These are phyloP conservation scores for Tachycineta bicolor DNA, from an alignment of 2,113 vertebrate species.

Conservation along the genomic window DNA sequence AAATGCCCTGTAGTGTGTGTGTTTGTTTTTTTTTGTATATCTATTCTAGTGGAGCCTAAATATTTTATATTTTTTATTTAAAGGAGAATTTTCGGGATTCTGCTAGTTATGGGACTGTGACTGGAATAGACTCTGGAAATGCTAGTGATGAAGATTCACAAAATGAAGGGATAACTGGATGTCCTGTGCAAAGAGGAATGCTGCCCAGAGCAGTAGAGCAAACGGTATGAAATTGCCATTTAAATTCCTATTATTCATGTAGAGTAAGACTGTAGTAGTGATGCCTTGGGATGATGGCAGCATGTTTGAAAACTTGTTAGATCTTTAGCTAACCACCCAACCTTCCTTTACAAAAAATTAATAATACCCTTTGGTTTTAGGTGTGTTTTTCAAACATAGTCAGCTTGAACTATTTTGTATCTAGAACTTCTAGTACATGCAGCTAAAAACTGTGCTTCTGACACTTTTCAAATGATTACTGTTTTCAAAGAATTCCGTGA, in stretches of 20 bases:
- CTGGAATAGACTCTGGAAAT: slow-evolving; percentile 82
- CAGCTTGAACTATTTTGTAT: not conserved
- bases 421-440: not conserved
- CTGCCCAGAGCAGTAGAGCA: slow-evolving; percentile 70
- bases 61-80: not conserved
- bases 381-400: not conserved
- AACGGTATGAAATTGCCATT: slow-evolving; percentile 60
- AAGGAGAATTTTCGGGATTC: slow-evolving; percentile 79
- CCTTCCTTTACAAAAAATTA: not conserved
- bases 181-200: slow-evolving; percentile 36
- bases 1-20: not conserved
- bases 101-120: slow-evolving; percentile 69
- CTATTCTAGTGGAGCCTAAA: not conserved
- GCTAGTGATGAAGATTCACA: slow-evolving; percentile 81
- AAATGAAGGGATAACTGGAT: slow-evolving; percentile 69
- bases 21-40: fast-evolving
- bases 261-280: not conserved
- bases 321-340: not conserved
- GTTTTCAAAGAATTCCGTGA: slow-evolving; percentile 65
- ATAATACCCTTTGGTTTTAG: not conserved
- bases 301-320: not conserved
- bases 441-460: not conserved
- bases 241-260: not conserved
- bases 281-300: not conserved
- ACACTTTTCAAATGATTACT: not conserved